Evolutionary conservation across 2,888 invertebrate genomes (phyloP).

Genomic region (Diaperis boleti): DNA sequence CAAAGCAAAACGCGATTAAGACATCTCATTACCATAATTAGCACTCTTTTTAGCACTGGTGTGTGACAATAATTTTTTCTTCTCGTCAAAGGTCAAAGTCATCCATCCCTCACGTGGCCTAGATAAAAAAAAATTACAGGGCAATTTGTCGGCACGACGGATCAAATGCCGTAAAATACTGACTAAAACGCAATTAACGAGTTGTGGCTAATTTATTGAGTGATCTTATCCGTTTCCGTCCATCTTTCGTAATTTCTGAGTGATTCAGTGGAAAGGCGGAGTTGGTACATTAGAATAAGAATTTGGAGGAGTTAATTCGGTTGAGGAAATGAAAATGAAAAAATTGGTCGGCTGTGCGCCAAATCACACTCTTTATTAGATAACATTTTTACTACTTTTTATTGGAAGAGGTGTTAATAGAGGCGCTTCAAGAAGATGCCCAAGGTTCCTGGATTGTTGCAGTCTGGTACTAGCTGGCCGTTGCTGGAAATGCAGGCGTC

Average conservation of each 20-base stretch:
- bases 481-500: slow-evolving; percentile 64
- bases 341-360: background rate
- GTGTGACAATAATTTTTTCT: background rate
- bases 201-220: slow-evolving; percentile 37
- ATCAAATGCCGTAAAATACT: slow-evolving; percentile 27
- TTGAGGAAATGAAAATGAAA: background rate
- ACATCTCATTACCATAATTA: slow-evolving; percentile 1
- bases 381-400: background rate
- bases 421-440: slow-evolving; percentile 63
- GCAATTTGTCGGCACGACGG: slow-evolving; percentile 35
- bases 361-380: background rate
- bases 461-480: slow-evolving; percentile 64
- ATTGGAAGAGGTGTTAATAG: slow-evolving; percentile 25
- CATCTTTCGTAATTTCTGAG: background rate
- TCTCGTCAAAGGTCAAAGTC: background rate
- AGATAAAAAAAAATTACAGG: slow-evolving; percentile 32
- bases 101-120: slow-evolving; percentile 20
- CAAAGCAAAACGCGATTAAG: background rate
- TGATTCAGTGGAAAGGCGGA: background rate
- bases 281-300: background rate
- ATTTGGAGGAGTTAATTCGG: background rate
- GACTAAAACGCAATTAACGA: slow-evolving; percentile 30
- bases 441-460: slow-evolving; percentile 68
- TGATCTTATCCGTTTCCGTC: slow-evolving; percentile 38
- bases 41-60: slow-evolving; percentile 3